Evolutionary conservation across 2,797 vertebrate genomes (phyloP).

Genomic region (Melanotaenia parkinsoni): DNA sequence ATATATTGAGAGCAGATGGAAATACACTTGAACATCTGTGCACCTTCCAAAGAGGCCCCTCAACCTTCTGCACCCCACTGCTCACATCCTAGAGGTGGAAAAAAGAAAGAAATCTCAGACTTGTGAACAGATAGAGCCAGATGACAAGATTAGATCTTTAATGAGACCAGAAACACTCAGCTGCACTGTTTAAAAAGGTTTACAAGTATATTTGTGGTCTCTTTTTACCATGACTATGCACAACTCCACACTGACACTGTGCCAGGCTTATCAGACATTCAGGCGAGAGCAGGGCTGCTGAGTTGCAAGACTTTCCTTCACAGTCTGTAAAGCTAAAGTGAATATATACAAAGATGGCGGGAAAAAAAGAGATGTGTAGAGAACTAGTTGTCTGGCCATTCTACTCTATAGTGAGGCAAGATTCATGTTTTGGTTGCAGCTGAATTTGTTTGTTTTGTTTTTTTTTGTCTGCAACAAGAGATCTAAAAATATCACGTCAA

Average conservation of each 20-base stretch:
- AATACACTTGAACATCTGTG: slow-evolving; percentile 55
- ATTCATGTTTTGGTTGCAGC: neutral
- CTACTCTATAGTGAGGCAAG: neutral
- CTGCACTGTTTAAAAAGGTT: neutral
- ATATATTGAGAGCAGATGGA: slow-evolving; percentile 19
- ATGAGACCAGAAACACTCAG: no score
- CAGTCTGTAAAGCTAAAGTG: slow-evolving; percentile 17
- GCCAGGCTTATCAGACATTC: slow-evolving; percentile 35
- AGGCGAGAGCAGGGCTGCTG: slow-evolving; percentile 12
- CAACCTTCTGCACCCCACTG: slow-evolving; percentile 82
- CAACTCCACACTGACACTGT: slow-evolving; percentile 18
- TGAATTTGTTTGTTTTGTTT: neutral
- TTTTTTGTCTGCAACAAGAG: neutral
- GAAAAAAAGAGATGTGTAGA: neutral
- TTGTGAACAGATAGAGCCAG: neutral
- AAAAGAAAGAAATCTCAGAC: slow-evolving; percentile 15
- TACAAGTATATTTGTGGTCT: neutral
- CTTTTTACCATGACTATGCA: slow-evolving; percentile 19
- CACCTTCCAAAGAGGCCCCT: slow-evolving; percentile 94
- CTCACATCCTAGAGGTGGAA: slow-evolving; percentile 74
- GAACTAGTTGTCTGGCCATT: neutral
- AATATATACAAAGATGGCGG: neutral
- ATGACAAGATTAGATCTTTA: neutral
- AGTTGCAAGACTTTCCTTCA: slow-evolving; percentile 22
- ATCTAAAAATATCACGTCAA: neutral